phyloP scores from a whole-genome alignment of 2,797 vertebrate species.

The Poecile montanus region DNA sequence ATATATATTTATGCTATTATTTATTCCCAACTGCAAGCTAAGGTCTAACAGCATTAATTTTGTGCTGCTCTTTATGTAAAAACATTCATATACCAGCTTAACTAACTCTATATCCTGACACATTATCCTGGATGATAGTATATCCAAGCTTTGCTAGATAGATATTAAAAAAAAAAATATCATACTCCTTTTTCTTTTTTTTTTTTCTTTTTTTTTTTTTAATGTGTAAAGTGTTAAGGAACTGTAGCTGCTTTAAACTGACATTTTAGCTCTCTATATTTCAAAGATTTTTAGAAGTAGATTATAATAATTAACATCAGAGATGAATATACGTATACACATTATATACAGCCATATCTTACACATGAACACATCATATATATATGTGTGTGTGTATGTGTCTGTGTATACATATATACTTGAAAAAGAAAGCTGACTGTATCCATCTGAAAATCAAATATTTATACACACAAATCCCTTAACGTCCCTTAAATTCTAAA shows the following conservation, averaged over 20 bases:
- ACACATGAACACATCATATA: neutral
- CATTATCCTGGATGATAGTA: neutral
- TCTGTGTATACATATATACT: too few species aligned
- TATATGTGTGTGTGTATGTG: accelerated
- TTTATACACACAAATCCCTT: accelerated
- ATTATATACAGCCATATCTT: neutral
- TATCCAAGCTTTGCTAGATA: neutral
- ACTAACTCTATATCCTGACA: neutral
- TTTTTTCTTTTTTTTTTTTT: too few species aligned
- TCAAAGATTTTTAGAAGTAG: neutral
- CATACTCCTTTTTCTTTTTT: neutral
- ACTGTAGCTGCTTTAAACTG: neutral
- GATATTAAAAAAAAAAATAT: neutral
- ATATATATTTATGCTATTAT: neutral
- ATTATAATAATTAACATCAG: neutral
- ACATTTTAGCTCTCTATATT: neutral
- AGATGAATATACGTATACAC: neutral
- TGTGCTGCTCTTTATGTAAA: neutral
- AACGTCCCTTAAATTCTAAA: neutral
- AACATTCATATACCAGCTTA: neutral
- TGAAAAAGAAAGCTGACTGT: neutral
- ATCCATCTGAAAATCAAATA: neutral
- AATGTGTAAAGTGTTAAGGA: neutral
- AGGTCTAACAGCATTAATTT: neutral
- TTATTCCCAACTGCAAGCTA: neutral